Percentiles rank a stretch among this genome's conserved stretches.
These are phyloP conservation scores for Euzetes globulus DNA, from an alignment of 2,888 invertebrate species.

Conservation along the genomic window DNA sequence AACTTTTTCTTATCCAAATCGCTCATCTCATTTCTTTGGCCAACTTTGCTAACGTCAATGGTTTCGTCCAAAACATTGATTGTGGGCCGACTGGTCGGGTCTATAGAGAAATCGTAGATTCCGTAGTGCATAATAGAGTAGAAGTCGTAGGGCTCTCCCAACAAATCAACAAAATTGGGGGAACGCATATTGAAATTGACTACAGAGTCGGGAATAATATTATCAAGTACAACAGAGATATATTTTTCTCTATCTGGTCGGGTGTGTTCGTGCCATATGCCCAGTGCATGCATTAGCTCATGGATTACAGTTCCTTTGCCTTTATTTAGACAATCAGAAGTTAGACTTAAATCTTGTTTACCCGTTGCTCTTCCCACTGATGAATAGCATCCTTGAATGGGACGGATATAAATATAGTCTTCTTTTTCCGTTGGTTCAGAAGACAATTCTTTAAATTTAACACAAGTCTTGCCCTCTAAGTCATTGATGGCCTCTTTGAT, in stretches of 20 bases:
- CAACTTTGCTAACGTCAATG: slow-evolving; percentile 6
- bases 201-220: slow-evolving; percentile 29
- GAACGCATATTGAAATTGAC: background rate
- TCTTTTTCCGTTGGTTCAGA: background rate
- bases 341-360: slow-evolving; percentile 30
- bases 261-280: slow-evolving; percentile 37
- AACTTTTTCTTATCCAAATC: slow-evolving; percentile 21
- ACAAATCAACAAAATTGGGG: background rate
- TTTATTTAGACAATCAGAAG: slow-evolving; percentile 22
- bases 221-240: slow-evolving; percentile 21
- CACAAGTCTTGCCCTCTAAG: slow-evolving; percentile 6
- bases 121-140: slow-evolving; percentile 39
- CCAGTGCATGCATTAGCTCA: slow-evolving; percentile 35
- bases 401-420: slow-evolving; percentile 8
- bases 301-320: slow-evolving; percentile 29
- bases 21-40: background rate
- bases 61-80: background rate
- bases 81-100: background rate
- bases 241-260: slow-evolving; percentile 35
- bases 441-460: background rate
- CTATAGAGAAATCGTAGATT: slow-evolving; percentile 8
- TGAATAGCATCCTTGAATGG: slow-evolving; percentile 32
- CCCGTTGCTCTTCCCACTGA: slow-evolving; percentile 29
- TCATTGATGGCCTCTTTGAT: background rate
- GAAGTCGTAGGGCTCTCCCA: slow-evolving; percentile 36